phyloP scores from a whole-genome alignment of 1,140 invertebrate genomes.

The Drosophila teissieri region DNA sequence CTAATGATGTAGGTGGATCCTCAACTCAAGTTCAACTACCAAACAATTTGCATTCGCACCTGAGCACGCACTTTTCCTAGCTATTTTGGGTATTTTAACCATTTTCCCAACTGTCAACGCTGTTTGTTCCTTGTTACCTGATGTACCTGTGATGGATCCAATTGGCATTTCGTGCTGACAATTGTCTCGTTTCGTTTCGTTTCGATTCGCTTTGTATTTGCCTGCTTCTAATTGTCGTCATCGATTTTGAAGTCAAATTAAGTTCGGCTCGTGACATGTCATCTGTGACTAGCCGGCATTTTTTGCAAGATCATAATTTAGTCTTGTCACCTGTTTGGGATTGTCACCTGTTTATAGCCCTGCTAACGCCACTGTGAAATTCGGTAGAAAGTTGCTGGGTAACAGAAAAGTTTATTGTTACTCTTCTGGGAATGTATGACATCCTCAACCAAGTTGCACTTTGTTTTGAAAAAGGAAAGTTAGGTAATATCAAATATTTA shows the following conservation, averaged over 20 bases:
- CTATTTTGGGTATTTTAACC: constrained; percentile 28
- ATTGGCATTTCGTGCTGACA: constrained; percentile 46
- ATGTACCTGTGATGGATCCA: constrained; percentile 46
- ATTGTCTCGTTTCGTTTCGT: constrained; percentile 35
- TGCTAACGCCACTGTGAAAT: not conserved
- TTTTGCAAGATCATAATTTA: constrained; percentile 26
- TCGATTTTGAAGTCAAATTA: constrained; percentile 48
- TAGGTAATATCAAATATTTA: too few relatives aligned
- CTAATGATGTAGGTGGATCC: not conserved
- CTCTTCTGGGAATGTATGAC: too few relatives aligned
- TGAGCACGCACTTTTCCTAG: not conserved
- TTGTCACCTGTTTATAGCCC: not conserved
- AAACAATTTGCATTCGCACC: constrained; percentile 7
- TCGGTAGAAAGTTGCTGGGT: not conserved
- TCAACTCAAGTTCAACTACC: constrained; percentile 6
- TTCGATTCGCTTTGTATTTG: constrained; percentile 1
- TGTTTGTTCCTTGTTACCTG: constrained; percentile 26
- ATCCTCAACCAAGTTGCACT: too few relatives aligned
- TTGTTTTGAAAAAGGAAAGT: too few relatives aligned
- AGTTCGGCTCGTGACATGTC: constrained; percentile 54
- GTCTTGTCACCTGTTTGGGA: constrained; percentile 11
- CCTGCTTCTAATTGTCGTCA: constrained; percentile 52
- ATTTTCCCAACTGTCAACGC: constrained; percentile 25
- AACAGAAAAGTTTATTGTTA: not conserved
- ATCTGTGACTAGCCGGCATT: constrained; percentile 6